A percentile compares a stretch with the other conserved stretches of the same genome.
Conservation (phyloP, 2,113 vertebrate species). For the Cariama cristata region DNA sequence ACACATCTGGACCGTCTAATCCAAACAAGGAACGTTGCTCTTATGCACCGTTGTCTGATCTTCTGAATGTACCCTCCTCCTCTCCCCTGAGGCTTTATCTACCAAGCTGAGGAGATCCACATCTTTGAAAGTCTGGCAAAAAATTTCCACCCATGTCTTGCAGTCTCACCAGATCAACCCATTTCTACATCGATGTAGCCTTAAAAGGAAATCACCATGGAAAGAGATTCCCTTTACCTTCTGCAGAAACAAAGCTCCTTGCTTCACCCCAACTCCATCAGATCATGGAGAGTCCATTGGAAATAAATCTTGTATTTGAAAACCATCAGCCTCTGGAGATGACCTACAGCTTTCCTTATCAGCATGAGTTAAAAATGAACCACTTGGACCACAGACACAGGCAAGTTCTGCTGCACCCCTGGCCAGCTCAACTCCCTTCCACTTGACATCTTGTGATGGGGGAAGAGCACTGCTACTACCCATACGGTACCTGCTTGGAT, state of each 20-base stretch:
- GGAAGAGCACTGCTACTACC: not conserved
- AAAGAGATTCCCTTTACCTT: not conserved
- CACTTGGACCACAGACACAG: not conserved
- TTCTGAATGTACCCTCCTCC: not conserved
- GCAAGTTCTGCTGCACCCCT: not conserved
- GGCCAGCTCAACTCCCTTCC: not conserved
- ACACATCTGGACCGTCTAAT: not conserved
- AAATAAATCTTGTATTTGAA: not conserved
- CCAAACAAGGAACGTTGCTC: not conserved
- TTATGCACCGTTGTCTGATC: not conserved
- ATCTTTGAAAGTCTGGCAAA: not conserved
- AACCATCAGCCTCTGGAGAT: not conserved
- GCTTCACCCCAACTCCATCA: not conserved
- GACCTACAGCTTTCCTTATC: not conserved
- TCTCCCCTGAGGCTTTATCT: not conserved
- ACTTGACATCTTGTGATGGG: not conserved
- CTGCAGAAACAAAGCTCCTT: not conserved
- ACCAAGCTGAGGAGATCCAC: not conserved
- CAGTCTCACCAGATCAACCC: not conserved
- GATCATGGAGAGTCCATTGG: accelerated
- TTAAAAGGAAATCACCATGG: not conserved
- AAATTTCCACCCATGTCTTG: not conserved
- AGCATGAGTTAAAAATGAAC: not conserved
- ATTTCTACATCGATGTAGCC: accelerated
- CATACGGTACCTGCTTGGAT: not conserved